Evolutionary conservation across 2,888 invertebrate genomes (phyloP).

Genomic region (Ctena decussata): DNA sequence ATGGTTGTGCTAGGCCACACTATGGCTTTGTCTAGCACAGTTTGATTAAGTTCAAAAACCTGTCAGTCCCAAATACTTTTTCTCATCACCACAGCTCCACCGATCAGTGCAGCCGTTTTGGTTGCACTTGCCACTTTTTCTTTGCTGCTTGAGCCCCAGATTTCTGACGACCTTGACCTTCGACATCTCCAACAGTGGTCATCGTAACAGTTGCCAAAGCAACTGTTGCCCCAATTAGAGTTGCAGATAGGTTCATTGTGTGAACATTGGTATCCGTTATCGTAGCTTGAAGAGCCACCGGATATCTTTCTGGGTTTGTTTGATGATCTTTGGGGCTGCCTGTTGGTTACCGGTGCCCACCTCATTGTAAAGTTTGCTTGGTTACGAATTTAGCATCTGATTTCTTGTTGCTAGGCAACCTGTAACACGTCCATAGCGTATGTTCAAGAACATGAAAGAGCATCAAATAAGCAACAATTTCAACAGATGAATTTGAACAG

Average conservation of each 20-base stretch:
- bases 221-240: background rate
- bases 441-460: too few species aligned
- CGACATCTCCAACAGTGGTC: background rate
- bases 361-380: too few species aligned
- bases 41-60: too few species aligned
- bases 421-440: too few species aligned
- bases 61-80: conserved; percentile 4
- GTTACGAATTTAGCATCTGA: too few species aligned
- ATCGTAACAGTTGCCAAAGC: background rate
- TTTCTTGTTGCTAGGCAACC: too few species aligned
- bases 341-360: too few species aligned
- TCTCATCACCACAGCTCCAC: background rate
- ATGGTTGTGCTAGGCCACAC: too few species aligned
- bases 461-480: too few species aligned
- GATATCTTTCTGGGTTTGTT: background rate
- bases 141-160: background rate
- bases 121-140: background rate
- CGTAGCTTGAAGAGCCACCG: background rate
- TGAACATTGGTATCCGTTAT: background rate
- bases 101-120: background rate
- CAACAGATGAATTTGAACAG: too few species aligned
- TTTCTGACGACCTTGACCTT: background rate
- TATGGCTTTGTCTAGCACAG: too few species aligned
- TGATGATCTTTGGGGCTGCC: too few species aligned
- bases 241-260: background rate